These are phyloP conservation scores for Magallana ariakensis DNA, from an alignment of 1,140 invertebrate genomes.

Conservation along the genomic window DNA sequence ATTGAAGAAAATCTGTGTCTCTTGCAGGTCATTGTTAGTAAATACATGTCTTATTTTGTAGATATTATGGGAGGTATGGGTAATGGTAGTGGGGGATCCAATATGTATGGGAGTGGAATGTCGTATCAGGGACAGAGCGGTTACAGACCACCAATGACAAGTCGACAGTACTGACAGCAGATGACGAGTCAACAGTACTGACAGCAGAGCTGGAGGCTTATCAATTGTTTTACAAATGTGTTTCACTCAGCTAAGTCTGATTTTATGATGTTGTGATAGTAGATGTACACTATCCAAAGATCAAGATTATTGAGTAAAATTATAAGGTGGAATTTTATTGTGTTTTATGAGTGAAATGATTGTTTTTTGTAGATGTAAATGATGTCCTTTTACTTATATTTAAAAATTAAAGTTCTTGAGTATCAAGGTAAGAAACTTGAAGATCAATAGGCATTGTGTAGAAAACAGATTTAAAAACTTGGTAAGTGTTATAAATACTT, in stretches of 20 bases:
- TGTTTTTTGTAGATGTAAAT: constrained; percentile 18
- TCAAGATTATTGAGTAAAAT: background rate
- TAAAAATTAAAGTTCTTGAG: constrained; percentile 1
- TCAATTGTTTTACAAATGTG: constrained; percentile 4
- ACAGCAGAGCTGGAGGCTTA: background rate
- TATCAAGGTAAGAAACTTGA: constrained; percentile 5
- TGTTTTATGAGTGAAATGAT: constrained; percentile 7
- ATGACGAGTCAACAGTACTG: background rate
- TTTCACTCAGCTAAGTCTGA: constrained; percentile 28
- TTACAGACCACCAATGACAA: constrained; percentile 5
- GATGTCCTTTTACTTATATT: constrained; percentile 6
- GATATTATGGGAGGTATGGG: constrained; percentile 46
- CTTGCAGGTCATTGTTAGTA: no score
- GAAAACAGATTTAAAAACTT: background rate
- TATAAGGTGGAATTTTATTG: background rate
- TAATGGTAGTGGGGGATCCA: constrained; percentile 23
- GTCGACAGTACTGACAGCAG: background rate
- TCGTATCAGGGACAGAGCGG: constrained; percentile 8
- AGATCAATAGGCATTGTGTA: background rate
- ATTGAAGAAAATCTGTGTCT: no score
- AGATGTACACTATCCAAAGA: background rate
- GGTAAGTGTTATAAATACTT: background rate
- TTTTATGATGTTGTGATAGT: constrained; percentile 7
- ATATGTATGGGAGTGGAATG: constrained; percentile 29
- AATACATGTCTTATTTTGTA: constrained; percentile 4